A percentile compares a stretch with the other conserved stretches of the same genome.
These are phyloP conservation scores for Daubentonia madagascariensis DNA, from an alignment of 2,113 vertebrate species.

Conservation along the genomic window DNA sequence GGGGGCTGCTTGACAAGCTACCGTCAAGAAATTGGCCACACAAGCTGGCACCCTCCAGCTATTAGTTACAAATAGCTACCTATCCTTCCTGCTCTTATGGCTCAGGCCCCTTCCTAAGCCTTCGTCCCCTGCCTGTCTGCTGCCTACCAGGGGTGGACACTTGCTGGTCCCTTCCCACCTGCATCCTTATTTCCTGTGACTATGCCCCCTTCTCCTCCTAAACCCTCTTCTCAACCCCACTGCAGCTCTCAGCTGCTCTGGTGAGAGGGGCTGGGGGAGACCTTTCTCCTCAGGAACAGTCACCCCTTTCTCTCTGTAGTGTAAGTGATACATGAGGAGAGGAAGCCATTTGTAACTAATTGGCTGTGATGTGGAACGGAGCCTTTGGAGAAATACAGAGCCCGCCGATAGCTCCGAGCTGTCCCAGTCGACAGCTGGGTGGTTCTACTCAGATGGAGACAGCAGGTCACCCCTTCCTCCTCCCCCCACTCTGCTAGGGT, in stretches of 20 bases:
- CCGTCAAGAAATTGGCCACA: neutral
- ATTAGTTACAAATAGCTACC: too few species aligned
- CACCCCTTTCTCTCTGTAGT: slow-evolving; percentile 75
- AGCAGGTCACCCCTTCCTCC: neutral
- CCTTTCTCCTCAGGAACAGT: slow-evolving; percentile 79
- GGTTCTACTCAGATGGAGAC: neutral
- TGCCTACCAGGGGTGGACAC: neutral
- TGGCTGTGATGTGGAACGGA: slow-evolving; percentile 77
- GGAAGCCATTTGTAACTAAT: slow-evolving; percentile 77
- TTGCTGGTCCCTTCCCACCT: neutral
- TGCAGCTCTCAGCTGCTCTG: slow-evolving; percentile 67
- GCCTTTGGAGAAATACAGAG: slow-evolving; percentile 68
- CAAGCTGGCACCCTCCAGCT: accelerated
- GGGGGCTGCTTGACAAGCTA: neutral
- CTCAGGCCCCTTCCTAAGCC: neutral
- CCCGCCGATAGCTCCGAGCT: slow-evolving; percentile 31
- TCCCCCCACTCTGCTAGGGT: neutral
- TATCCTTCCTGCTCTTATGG: neutral
- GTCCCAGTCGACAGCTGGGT: neutral
- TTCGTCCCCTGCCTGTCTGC: neutral
- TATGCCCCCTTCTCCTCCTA: neutral
- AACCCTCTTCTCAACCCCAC: neutral
- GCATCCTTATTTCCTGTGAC: neutral
- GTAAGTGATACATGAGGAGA: slow-evolving; percentile 70
- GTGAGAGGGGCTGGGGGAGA: slow-evolving; percentile 49